A percentile compares a stretch with the other conserved stretches of the same genome.
Evolutionary conservation across 2,797 vertebrate genomes (phyloP).

Genomic region (Menidia menidia): DNA sequence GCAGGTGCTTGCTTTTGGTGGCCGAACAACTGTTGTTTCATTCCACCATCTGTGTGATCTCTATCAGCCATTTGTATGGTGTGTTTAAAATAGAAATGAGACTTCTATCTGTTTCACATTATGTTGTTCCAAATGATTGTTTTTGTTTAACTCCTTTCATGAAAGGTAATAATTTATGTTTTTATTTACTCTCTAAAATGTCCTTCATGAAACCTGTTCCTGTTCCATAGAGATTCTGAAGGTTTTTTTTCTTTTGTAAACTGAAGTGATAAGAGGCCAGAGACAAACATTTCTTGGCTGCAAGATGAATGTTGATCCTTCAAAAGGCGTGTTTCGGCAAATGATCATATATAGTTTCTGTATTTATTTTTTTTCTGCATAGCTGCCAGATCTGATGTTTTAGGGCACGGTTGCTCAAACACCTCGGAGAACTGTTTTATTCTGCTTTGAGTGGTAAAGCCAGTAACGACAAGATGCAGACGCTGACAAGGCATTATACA

Average conservation of each 20-base stretch:
- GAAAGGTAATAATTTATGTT: neutral
- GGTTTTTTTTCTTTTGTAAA: neutral
- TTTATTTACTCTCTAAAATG: neutral
- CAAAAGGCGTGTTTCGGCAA: neutral
- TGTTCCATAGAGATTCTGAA: neutral
- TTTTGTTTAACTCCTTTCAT: slow-evolving; percentile 1
- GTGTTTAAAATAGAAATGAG: slow-evolving; percentile 17
- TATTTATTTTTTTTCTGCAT: neutral
- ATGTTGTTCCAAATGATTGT: neutral
- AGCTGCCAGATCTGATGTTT: slow-evolving; percentile 8
- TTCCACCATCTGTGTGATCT: slow-evolving; percentile 46
- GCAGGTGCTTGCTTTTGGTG: slow-evolving; percentile 57
- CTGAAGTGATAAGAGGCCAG: neutral
- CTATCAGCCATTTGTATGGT: slow-evolving; percentile 36
- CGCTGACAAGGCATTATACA: slow-evolving; percentile 75
- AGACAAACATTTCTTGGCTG: neutral
- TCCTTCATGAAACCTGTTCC: no score
- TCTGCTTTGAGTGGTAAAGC: slow-evolving; percentile 59
- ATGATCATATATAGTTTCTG: slow-evolving; percentile 11
- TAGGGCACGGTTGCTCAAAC: slow-evolving; percentile 7
- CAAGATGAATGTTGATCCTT: neutral
- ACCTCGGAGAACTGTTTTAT: slow-evolving; percentile 44
- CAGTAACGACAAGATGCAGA: slow-evolving; percentile 57
- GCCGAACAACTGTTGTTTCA: slow-evolving; percentile 51
- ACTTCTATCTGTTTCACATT: slow-evolving; percentile 10